Evolutionary conservation across 2,113 vertebrate genomes (phyloP).

Genomic region (Trichomycterus rosablanca): DNA sequence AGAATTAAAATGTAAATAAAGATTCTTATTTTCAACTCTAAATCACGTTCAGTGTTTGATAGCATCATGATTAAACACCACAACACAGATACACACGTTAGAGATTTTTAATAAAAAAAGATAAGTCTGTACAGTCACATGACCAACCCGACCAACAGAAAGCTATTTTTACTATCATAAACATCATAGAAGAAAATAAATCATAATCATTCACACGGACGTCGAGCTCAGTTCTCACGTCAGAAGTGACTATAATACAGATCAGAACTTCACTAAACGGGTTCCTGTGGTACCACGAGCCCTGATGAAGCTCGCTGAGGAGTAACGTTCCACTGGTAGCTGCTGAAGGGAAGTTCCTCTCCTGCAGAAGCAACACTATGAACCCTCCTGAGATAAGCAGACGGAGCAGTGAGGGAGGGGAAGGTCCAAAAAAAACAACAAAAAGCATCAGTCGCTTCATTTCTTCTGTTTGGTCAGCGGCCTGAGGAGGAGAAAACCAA

Average conservation of each 20-base stretch:
- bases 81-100: background rate
- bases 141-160: constrained; percentile 12
- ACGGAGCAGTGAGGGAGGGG: constrained; percentile 7
- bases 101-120: constrained; percentile 18
- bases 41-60: too few relatives aligned
- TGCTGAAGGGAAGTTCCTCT: too few relatives aligned
- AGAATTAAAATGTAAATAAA: too few relatives aligned
- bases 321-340: background rate
- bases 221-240: too few relatives aligned
- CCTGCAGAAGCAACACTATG: too few relatives aligned
- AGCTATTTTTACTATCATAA: background rate
- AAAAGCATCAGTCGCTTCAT: constrained; percentile 42
- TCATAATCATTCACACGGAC: background rate
- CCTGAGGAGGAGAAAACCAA: constrained; percentile 53
- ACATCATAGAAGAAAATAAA: background rate
- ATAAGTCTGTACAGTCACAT: constrained; percentile 12
- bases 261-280: background rate
- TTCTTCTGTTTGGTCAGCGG: constrained; percentile 80
- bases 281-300: too few relatives aligned
- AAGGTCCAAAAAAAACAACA: background rate
- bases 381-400: too few relatives aligned
- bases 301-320: too few relatives aligned
- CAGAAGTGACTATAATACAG: constrained; percentile 12
- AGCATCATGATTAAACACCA: background rate
- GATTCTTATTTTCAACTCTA: too few relatives aligned